A percentile compares a stretch with the other conserved stretches of the same genome.
Conservation (phyloP, 2,888 invertebrate genomes). For the Idaea aversata region DNA sequence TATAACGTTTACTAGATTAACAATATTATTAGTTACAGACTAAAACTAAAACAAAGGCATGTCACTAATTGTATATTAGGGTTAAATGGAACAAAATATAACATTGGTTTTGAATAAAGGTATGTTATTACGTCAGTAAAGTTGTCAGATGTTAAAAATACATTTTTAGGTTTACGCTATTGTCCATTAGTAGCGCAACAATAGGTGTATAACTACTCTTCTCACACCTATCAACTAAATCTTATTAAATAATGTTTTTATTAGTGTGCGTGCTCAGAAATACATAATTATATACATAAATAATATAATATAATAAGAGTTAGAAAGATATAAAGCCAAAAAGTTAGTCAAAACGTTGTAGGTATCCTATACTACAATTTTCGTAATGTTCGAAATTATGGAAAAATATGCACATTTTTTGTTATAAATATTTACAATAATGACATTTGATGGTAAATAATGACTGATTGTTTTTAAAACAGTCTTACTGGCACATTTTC, state of each 20-base stretch:
- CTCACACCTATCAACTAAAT: no score
- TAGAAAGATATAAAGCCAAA: background rate
- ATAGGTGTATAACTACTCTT: no score
- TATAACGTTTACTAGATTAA: background rate
- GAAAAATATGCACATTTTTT: constrained; percentile 13
- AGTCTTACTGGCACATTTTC: constrained; percentile 12
- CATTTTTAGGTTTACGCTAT: no score
- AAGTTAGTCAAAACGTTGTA: background rate
- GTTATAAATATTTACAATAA: constrained; percentile 3
- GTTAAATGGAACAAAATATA: background rate
- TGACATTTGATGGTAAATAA: constrained; percentile 32
- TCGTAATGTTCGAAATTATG: constrained; percentile 6
- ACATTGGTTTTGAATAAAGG: background rate
- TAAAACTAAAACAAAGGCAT: background rate
- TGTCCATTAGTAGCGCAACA: no score
- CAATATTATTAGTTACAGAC: background rate
- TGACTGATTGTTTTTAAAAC: constrained; percentile 30
- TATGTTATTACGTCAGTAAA: no score
- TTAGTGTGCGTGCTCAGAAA: background rate
- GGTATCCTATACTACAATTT: background rate
- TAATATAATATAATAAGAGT: background rate
- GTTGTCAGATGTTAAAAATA: no score
- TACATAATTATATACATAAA: background rate
- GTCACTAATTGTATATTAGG: background rate
- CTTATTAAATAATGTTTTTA: no score